Conservation (phyloP, 1,140 invertebrate genomes). For the Nasonia giraulti region DNA sequence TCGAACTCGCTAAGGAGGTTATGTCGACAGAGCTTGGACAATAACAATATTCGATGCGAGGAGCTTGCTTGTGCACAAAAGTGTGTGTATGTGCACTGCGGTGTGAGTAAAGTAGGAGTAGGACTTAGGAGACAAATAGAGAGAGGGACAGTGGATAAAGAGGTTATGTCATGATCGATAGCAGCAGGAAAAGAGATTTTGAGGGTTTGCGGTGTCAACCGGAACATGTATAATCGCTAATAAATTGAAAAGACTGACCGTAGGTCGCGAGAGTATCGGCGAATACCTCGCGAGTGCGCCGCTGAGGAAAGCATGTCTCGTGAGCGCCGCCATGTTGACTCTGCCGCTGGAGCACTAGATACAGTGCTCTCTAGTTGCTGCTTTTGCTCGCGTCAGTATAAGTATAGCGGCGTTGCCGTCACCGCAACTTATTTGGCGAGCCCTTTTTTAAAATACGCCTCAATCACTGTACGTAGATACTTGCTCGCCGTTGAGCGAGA, state of each 20-base stretch:
- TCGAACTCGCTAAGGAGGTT: neutral
- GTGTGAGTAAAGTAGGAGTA: neutral
- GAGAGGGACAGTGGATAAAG: neutral
- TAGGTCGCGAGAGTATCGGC: conserved; percentile 49
- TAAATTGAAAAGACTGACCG: conserved; percentile 58
- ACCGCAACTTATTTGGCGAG: neutral
- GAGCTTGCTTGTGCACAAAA: too few relatives aligned
- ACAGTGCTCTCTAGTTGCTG: neutral
- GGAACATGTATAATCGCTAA: neutral
- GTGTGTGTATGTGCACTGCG: neutral
- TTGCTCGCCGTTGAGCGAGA: too few relatives aligned
- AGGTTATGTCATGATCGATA: conserved; percentile 9
- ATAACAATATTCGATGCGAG: neutral
- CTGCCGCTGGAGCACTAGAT: neutral
- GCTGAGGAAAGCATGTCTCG: conserved; percentile 74
- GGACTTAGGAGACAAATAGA: neutral
- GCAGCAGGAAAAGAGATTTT: neutral
- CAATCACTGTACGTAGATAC: neutral
- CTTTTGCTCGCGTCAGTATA: neutral
- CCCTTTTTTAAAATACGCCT: conserved; percentile 29
- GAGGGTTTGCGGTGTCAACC: neutral
- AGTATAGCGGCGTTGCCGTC: conserved; percentile 24
- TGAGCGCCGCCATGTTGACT: conserved; percentile 77
- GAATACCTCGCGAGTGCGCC: conserved; percentile 51
- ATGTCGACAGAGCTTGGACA: neutral